Base-by-base conservation (phyloP, 23 tunicate species). In the Clavelina lepadiformis region DNA sequence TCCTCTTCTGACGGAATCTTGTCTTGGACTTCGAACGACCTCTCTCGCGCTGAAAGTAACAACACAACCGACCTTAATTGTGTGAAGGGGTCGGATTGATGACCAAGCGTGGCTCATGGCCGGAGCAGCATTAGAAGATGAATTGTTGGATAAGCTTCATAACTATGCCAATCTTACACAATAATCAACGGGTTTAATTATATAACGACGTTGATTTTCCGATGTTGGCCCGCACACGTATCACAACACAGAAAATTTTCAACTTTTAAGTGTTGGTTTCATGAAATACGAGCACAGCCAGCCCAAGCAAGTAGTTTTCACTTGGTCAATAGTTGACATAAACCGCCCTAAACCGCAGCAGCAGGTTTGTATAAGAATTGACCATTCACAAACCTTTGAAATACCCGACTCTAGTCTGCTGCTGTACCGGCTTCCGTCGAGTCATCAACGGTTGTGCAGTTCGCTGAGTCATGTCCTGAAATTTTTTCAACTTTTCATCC, bases 381-480 rank as follows among this genome's bases (percentile, higher is more conserved):
- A 41, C 11, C 11, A 54, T n/a, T 18, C 8, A 45, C 20, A 18
- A 33, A 75, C 91, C 91, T 68, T 74, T 75, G 32, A 83, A 83
- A 74, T 83, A 83, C 26, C 75, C 91, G 33, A 68, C 32, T 36
- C 56, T 68, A 36, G 75, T 60, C 13, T 61, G 65, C 30, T 71
- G 64, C 18, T 62, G 62, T 22, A 5, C 19, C 54, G 58, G 56
- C 59, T 72, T 72, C 41, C 19, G 56, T 3, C 5, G 13, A 3
- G 47, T 33, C 64, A 69, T 2, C 8, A 63, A 46, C n/a, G 52
- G 29, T 26, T 66, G 46, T 5, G 46, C 22, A 3, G 47, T 57
- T 66, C 47, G 46, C 62, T 74, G 80, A 23, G 53, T 56, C 13
- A 74, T 57, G 18, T 83, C 91, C 21, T 83, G 91, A 55, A 83